Base-by-base conservation (phyloP, 2,113 vertebrate genomes). In the Suricata suricatta region DNA sequence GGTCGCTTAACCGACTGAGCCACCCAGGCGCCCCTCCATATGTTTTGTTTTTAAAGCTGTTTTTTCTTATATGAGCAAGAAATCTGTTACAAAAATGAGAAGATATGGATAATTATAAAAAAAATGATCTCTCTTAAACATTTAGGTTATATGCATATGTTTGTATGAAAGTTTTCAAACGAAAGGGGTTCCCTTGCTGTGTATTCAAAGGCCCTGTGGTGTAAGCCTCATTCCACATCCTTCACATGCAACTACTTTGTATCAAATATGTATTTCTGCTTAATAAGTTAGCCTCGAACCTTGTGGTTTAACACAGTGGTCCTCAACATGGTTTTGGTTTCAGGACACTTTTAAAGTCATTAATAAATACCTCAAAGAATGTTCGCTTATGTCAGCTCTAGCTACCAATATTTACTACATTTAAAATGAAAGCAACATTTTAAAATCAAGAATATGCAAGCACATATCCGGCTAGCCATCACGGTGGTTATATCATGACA, bases 241-340 rank as follows among this genome's bases (percentile, higher is more conserved):
- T 9, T 66, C 64, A 33, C 31, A 9, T 0, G 0, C 3, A 13
- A 27, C 35, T 71, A 33, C 7, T 19, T 38, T 31, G 15, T 63
- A 57, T 47, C 54, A 35, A 19, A 14, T 3, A 4, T 9, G 0
- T 13, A 21, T 21, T 33, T 29, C 29, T 4, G 6, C 1, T 1
- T 76, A 54, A 50, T 50, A 84, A 44, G 7, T n/a, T 27, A n/a
- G 4, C 19, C 47, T 21, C 44, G 31, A 41, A 90, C 4, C 4
- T 25, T 13, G 3, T 11, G n/a, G 21, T 44, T 95, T 93, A 31
- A 47, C 41, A 33, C 2, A 71, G 64, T 16, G 17, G 44, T 33
- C 71, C 71, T 66, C 71, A 96, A 96, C 52, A n/a, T 2, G 23
- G 47, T 71, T 93, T 87, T 74, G 60, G 27, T 41, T n/a, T 89